Evolutionary conservation across 1,140 invertebrate species (phyloP).

Genomic region (Berghia stephanieae): DNA sequence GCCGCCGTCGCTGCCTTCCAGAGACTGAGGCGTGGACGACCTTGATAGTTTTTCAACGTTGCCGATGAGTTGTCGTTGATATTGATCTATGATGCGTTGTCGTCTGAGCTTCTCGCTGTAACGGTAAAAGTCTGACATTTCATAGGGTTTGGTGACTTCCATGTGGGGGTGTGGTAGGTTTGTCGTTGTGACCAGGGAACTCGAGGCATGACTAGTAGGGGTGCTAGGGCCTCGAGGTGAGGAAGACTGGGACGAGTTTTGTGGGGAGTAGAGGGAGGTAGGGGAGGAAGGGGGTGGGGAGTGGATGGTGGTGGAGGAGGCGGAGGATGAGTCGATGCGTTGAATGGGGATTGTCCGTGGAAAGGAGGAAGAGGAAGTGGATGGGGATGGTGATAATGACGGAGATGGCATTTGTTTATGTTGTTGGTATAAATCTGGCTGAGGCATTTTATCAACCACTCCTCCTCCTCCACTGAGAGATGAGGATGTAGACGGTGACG

Average conservation of each 20-base stretch:
- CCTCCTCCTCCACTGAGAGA: not conserved
- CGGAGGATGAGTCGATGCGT: not conserved
- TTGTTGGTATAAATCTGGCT: not conserved
- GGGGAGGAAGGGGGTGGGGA: constrained; percentile 16
- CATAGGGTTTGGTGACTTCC: constrained; percentile 94
- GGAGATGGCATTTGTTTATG: not conserved
- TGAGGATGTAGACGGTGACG: not conserved
- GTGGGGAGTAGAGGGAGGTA: not conserved
- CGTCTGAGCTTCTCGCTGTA: constrained; percentile 92
- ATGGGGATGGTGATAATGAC: too few species aligned
- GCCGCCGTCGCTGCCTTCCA: constrained; percentile 42
- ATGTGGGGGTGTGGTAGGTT: constrained; percentile 73
- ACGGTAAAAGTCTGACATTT: constrained; percentile 97
- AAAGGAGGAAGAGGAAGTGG: not conserved
- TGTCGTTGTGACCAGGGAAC: constrained; percentile 50
- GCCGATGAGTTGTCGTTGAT: constrained; percentile 52
- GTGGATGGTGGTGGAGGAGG: constrained; percentile 12
- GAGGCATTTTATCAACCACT: not conserved
- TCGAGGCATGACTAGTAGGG: constrained; percentile 33
- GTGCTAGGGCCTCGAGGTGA: constrained; percentile 30
- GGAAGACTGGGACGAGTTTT: constrained; percentile 25
- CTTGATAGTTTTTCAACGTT: constrained; percentile 34
- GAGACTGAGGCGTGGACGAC: constrained; percentile 50
- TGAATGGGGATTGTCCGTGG: constrained; percentile 23
- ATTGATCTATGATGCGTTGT: constrained; percentile 62